Evolutionary conservation across 2,113 vertebrate genomes (phyloP).

Genomic region (Arvicanthis niloticus): DNA sequence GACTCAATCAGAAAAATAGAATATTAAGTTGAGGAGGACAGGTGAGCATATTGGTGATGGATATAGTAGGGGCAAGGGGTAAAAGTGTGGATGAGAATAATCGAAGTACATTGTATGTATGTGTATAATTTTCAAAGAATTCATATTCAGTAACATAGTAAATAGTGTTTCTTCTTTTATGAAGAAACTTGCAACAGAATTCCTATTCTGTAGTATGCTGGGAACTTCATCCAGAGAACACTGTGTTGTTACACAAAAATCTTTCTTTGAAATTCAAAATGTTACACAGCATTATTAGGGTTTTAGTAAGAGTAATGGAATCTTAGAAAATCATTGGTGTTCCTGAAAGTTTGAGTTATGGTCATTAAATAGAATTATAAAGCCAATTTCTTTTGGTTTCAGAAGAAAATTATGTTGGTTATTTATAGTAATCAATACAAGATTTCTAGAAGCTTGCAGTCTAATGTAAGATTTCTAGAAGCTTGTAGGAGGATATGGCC

Average conservation of each 20-base stretch:
- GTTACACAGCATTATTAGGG: neutral
- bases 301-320: neutral
- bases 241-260: neutral
- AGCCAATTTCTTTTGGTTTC: neutral
- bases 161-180: neutral
- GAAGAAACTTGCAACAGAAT: neutral
- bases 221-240: neutral
- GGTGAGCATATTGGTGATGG: neutral
- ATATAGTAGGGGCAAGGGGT: neutral
- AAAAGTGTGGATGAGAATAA: neutral
- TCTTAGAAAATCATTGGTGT: neutral
- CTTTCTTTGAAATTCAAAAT: conserved; percentile 11
- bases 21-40: neutral
- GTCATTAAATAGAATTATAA: neutral
- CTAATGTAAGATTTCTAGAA: neutral
- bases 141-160: neutral
- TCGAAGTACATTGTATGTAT: neutral
- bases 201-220: neutral
- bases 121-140: neutral
- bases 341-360: conserved; percentile 5
- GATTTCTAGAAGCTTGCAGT: neutral
- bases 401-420: neutral
- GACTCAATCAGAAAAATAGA: neutral
- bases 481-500: accelerated
- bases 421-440: neutral